Evolutionary conservation across 1,140 invertebrate genomes (phyloP).

Genomic region (Drosophila pectinifera): DNA sequence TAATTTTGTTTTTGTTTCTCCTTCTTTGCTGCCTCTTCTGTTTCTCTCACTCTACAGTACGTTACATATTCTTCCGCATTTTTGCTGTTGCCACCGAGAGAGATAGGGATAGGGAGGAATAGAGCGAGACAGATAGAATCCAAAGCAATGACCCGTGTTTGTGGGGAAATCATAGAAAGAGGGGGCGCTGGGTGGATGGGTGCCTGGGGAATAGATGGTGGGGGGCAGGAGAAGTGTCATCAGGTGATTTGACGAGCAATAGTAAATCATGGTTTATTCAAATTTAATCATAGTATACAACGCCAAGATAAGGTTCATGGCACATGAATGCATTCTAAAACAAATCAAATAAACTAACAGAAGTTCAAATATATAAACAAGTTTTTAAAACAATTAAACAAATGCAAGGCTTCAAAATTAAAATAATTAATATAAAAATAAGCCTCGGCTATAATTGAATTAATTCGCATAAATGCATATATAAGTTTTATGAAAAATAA

Average conservation of each 20-base stretch:
- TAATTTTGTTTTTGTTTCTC: constrained; percentile 30
- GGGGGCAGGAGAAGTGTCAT: background rate
- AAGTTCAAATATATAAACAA: too few species aligned
- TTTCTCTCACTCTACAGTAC: constrained; percentile 36
- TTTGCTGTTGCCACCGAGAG: constrained; percentile 18
- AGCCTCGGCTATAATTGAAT: too few species aligned
- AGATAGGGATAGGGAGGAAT: background rate
- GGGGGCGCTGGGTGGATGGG: background rate
- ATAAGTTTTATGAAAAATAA: too few species aligned
- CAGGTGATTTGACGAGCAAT: constrained; percentile 26
- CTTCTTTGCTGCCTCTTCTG: constrained; percentile 20
- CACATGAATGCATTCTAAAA: background rate
- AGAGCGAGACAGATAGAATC: constrained; percentile 8
- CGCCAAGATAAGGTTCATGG: background rate
- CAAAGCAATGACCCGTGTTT: constrained; percentile 36
- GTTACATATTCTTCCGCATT: constrained; percentile 57
- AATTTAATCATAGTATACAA: background rate
- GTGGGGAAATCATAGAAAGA: background rate
- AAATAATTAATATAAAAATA: too few species aligned
- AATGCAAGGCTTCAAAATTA: too few species aligned
- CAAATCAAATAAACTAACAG: background rate
- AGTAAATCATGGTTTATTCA: background rate
- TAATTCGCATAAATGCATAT: too few species aligned
- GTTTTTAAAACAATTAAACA: too few species aligned
- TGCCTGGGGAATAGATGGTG: too few species aligned